Evolutionary conservation across 2,888 invertebrate species (phyloP), one percentile per base, ranked within the genome.

Genomic region (Balanococcus diminutus): DNA sequence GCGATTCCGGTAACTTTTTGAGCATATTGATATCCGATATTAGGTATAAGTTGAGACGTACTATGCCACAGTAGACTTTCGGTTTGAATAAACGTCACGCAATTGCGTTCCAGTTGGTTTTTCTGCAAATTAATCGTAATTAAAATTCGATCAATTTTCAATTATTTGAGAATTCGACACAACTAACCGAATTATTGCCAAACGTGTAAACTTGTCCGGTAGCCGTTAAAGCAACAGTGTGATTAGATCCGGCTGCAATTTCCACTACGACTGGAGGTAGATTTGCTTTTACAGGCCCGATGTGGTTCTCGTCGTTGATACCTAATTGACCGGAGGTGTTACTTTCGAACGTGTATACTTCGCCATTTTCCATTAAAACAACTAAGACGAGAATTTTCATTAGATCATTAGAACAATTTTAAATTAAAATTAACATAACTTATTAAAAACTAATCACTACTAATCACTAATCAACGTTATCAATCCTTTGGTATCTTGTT

Each of bases 261-360:
- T 96, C 94, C 0, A 92, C 91, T 31, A 93, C 93, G 31, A 87
- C 85, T 28, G 93, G 93, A 0, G 96, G 94, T 31, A 95, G 91
- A 88, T 94, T 94, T 0, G 98, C 95, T 85, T 94, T 92, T 42
- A 95, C 94, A 0, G 97, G 94, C 0, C 93, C 93, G 87, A 94
- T 95, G 88, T 96, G 95, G 0, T 94, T 92, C 81, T 95, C 91
- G 90, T 98, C 98, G 0, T 98, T 97, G 5, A 95, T 94, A 11
- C 99, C 99, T 67, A 99, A 91, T 90, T 99, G 99, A 0, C 98
- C 99, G 89, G 95, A 96, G 88, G 96, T 95, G 90, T 99, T 99
- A 88, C 97, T 98, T 8, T 99, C 99, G 90, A 98, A 99, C 1
- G 97, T 96, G 89, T 95, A 95, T 0, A 98, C 97, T 89, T 95